These are phyloP conservation scores for Hartigia nigra DNA, from an alignment of 2,888 invertebrate species.

Conservation along the genomic window DNA sequence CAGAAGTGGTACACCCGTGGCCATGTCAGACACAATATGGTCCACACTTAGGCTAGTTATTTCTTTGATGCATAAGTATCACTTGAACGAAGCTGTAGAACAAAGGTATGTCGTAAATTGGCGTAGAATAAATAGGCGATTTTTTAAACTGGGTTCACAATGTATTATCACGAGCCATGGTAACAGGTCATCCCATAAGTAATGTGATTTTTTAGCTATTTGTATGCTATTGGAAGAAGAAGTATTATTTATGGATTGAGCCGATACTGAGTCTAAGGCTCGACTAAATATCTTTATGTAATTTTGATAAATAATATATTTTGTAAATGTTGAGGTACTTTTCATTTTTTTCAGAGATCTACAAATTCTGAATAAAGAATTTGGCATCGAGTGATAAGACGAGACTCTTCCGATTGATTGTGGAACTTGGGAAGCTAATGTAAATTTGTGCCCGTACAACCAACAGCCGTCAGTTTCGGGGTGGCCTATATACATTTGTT, in stretches of 20 bases:
- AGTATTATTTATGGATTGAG: neutral
- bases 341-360: slow-evolving; percentile 60
- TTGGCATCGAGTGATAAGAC: slow-evolving; percentile 57
- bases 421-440: neutral
- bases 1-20: slow-evolving; percentile 64
- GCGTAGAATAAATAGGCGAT: too few relatives aligned
- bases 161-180: too few relatives aligned
- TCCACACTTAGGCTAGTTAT: slow-evolving; percentile 89
- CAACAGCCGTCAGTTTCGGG: neutral
- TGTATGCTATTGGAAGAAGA: neutral
- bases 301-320: slow-evolving; percentile 1
- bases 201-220: neutral
- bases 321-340: slow-evolving; percentile 16
- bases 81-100: slow-evolving; percentile 70
- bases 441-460: neutral
- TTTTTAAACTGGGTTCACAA: neutral
- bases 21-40: slow-evolving; percentile 95
- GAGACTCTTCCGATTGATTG: neutral
- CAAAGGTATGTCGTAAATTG: slow-evolving; percentile 59
- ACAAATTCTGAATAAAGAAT: slow-evolving; percentile 63
- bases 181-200: neutral
- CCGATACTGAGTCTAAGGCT: neutral
- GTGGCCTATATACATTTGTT: neutral
- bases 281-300: slow-evolving; percentile 11
- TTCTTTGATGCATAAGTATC: slow-evolving; percentile 77